Percentiles rank a stretch among this genome's conserved stretches.
These are phyloP conservation scores for Ceratothoa steindachneri DNA, from an alignment of 2,888 invertebrate species.

Conservation along the genomic window DNA sequence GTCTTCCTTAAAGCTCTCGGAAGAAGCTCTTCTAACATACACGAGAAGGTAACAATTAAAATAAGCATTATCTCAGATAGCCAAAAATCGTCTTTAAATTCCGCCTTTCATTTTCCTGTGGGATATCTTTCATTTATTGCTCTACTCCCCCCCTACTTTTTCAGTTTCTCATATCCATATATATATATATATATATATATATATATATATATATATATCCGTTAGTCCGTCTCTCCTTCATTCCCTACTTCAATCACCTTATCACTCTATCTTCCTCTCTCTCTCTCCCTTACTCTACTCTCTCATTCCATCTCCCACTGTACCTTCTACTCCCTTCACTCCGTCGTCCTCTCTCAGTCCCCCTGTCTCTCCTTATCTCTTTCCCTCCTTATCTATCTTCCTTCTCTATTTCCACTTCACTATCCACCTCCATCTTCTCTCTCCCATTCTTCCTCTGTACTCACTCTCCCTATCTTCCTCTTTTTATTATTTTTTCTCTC, in stretches of 20 bases:
- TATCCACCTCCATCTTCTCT: conserved; percentile 13
- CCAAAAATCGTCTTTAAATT: too few species aligned
- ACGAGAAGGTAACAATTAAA: too few species aligned
- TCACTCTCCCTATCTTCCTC: not conserved
- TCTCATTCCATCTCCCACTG: not conserved
- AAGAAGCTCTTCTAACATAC: too few species aligned
- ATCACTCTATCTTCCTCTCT: conserved; percentile 7
- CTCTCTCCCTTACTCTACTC: conserved; percentile 8
- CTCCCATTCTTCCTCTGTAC: not conserved
- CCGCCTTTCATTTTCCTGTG: too few species aligned
- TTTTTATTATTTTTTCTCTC: conserved; percentile 20
- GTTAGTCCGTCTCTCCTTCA: not conserved
- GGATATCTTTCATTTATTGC: too few species aligned
- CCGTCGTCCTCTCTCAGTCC: not conserved
- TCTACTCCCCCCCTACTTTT: too few species aligned
- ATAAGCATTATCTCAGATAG: too few species aligned
- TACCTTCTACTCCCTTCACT: not conserved
- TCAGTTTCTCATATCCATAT: too few species aligned
- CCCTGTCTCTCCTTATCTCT: conserved; percentile 16
- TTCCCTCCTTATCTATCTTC: not conserved
- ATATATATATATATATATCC: conserved; percentile 12
- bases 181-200: conserved; percentile 7
- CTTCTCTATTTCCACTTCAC: not conserved
- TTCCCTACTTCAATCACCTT: not conserved
- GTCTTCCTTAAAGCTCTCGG: too few species aligned